Evolutionary conservation across 2,888 invertebrate genomes (phyloP).

Genomic region (Apotomis capreana): DNA sequence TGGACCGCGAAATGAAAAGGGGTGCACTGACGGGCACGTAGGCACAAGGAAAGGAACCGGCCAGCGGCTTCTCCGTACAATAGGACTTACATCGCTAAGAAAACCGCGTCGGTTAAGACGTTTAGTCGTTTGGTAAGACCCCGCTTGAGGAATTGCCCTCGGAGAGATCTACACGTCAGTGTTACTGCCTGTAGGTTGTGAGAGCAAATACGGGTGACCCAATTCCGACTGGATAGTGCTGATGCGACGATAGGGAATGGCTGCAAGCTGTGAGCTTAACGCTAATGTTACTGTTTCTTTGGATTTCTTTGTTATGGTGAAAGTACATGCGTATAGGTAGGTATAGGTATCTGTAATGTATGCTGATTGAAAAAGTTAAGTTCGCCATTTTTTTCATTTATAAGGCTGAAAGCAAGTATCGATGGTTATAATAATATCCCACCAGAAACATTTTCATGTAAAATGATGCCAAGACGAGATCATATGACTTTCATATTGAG

Average conservation of each 20-base stretch:
- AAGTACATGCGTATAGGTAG: neutral
- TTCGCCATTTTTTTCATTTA: no score
- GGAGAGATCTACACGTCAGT: conserved; percentile 31
- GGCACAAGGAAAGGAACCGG: conserved; percentile 5
- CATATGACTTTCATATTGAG: no score
- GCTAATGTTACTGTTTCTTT: conserved; percentile 19
- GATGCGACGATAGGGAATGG: conserved; percentile 35
- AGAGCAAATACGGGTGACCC: conserved; percentile 37
- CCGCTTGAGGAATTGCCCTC: conserved; percentile 21
- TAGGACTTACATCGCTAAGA: conserved; percentile 2
- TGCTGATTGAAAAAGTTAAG: no score
- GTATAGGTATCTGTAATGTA: no score
- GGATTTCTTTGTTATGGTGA: neutral
- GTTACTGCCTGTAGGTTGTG: conserved; percentile 19
- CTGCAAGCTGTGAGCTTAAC: conserved; percentile 21
- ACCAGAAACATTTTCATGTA: no score
- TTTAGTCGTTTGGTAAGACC: neutral
- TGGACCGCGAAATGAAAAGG: conserved; percentile 39
- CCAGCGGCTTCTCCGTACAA: neutral
- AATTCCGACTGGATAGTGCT: conserved; percentile 32
- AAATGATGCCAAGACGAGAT: no score
- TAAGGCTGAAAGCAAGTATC: no score
- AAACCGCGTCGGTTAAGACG: neutral
- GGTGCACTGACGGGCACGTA: conserved; percentile 29
- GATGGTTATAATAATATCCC: no score